These are phyloP conservation scores for Phyllotreta cruciferae DNA, from an alignment of 2,888 invertebrate species.

Conservation along the genomic window DNA sequence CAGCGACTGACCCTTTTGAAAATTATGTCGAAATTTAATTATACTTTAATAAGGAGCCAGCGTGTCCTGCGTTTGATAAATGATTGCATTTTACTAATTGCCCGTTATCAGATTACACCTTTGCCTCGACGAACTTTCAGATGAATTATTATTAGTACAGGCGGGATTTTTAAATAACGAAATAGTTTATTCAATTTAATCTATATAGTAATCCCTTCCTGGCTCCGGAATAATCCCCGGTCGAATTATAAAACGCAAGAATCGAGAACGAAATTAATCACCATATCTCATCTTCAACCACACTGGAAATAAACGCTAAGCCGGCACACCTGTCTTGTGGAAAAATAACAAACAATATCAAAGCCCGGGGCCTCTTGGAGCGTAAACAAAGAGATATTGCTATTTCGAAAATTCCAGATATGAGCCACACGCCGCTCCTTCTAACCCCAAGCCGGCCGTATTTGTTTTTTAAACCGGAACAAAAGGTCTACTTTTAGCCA, in stretches of 20 bases:
- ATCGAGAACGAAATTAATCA: slow-evolving; percentile 8
- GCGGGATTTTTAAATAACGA: no score
- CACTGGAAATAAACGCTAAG: slow-evolving; percentile 13
- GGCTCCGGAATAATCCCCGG: neutral
- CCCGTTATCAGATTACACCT: slow-evolving; percentile 60
- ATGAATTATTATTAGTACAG: no score
- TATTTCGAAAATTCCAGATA: slow-evolving; percentile 30
- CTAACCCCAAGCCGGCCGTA: slow-evolving; percentile 45
- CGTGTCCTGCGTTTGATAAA: slow-evolving; percentile 56
- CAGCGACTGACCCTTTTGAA: slow-evolving; percentile 54
- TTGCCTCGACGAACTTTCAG: slow-evolving; percentile 28
- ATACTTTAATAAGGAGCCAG: slow-evolving; percentile 57
- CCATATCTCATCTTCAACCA: slow-evolving; percentile 16
- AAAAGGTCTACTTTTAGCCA: slow-evolving; percentile 46
- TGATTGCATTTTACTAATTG: slow-evolving; percentile 61
- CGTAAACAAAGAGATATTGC: slow-evolving; percentile 36
- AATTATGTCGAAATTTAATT: slow-evolving; percentile 59
- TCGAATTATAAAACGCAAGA: slow-evolving; percentile 14
- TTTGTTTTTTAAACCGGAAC: slow-evolving; percentile 54
- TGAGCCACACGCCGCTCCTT: slow-evolving; percentile 41
- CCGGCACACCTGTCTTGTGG: slow-evolving; percentile 39
- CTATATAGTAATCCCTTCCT: no score
- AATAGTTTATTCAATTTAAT: no score
- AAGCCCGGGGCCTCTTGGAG: slow-evolving; percentile 32
- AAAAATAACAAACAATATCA: slow-evolving; percentile 40